Evolutionary conservation across 1,140 invertebrate genomes (phyloP).

Genomic region (Drepana arcuata): DNA sequence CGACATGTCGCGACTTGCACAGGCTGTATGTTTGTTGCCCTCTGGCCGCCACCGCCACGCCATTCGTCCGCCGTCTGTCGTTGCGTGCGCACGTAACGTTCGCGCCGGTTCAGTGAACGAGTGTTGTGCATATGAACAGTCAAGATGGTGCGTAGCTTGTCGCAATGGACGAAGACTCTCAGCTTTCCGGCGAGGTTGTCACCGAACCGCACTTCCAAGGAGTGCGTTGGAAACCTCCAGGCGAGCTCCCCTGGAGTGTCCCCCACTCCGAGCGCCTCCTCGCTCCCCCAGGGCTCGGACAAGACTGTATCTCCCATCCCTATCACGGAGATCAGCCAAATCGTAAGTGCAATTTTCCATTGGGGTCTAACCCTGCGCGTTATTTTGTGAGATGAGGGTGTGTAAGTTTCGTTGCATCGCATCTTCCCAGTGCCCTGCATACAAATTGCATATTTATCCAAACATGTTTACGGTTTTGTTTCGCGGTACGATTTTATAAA

Average conservation of each 20-base stretch:
- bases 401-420: too few relatives aligned
- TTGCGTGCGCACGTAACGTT: conserved; percentile 37
- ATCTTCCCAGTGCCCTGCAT: too few relatives aligned
- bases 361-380: conserved; percentile 2
- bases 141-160: conserved; percentile 86
- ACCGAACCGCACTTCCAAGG: conserved; percentile 82
- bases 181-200: conserved; percentile 87
- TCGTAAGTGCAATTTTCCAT: conserved; percentile 66
- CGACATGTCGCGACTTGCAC: conserved; percentile 42
- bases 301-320: conserved; percentile 70
- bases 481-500: conserved; percentile 7
- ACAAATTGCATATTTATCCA: too few relatives aligned
- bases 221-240: conserved; percentile 74
- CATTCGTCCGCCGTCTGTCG: conserved; percentile 49
- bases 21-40: conserved; percentile 32
- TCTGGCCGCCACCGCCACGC: conserved; percentile 6
- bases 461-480: conserved; percentile 8
- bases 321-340: conserved; percentile 76
- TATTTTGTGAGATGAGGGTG: conserved; percentile 4
- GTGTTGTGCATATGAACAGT: conserved; percentile 54
- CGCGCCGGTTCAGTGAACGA: conserved; percentile 45
- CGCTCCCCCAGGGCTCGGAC: conserved; percentile 63
- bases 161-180: conserved; percentile 90
- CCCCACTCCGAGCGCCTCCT: conserved; percentile 67
- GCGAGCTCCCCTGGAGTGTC: conserved; percentile 59